These are phyloP conservation scores for Ctenochaetus hawaiiensis DNA, from an alignment of 2,797 vertebrate genomes.

Conservation along the genomic window DNA sequence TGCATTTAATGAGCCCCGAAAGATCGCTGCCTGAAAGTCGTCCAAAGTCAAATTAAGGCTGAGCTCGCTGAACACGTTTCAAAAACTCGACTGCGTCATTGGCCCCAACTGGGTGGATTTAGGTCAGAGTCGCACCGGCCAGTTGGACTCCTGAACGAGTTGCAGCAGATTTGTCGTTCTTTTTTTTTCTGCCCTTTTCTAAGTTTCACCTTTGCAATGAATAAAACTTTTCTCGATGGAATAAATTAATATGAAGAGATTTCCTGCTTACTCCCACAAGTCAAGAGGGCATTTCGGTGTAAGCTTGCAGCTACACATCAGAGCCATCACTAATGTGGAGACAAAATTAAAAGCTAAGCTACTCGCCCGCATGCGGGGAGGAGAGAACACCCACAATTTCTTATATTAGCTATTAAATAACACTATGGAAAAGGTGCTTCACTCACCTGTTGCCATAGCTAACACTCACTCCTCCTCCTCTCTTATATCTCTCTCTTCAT, in stretches of 20 bases:
- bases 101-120: slow-evolving; percentile 41
- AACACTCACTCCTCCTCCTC: no score
- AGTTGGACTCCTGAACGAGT: slow-evolving; percentile 38
- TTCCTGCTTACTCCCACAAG: not conserved
- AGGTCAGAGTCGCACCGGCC: slow-evolving; percentile 39
- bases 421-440: no score
- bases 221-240: not conserved
- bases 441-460: no score
- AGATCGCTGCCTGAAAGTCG: slow-evolving; percentile 66
- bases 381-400: no score
- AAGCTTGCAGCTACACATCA: slow-evolving; percentile 1
- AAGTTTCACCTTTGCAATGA: not conserved
- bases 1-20: slow-evolving; percentile 72
- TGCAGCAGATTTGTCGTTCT: slow-evolving; percentile 19
- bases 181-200: slow-evolving; percentile 1
- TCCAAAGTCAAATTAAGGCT: slow-evolving; percentile 65
- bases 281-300: slow-evolving; percentile 6
- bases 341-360: not conserved
- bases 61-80: slow-evolving; percentile 45
- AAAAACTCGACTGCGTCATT: slow-evolving; percentile 37
- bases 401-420: no score
- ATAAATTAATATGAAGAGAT: slow-evolving; percentile 1
- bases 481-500: no score
- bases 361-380: no score
- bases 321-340: not conserved